Base-by-base conservation (phyloP, 2,113 vertebrate genomes). In the Mus pahari region DNA sequence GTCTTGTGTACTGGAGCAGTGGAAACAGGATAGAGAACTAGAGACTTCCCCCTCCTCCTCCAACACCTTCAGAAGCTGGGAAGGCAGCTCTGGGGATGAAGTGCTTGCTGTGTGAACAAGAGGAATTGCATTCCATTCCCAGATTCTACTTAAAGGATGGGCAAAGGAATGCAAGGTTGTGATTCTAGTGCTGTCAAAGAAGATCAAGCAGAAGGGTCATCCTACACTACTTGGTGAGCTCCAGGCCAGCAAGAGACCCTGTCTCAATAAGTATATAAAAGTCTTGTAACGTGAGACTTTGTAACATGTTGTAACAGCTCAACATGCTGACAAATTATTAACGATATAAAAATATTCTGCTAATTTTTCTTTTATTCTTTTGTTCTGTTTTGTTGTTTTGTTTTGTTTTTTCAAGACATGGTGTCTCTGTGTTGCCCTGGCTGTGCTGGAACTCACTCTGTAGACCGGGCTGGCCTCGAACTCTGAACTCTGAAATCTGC, bases 261-360 rank as follows among this genome's bases (percentile, higher is more conserved):
- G 33, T 55, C 36, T 55, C 50, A 53, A 39, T n/a, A 48, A 68
- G 13, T 70, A 26, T 68, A 14, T 14, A 53, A 31, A 71, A 73
- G 31, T 24, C 48, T 87, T 95, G 10, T 89, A 94, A 83, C 50
- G 36, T n/a, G 91, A 84, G 66, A 91, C 48, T 48, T 48, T 48
- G 48, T 48, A 48, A 48, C 48, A 48, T 48, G 48, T 48, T 48
- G 48, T 48, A 48, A 48, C 48, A 48, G 89, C 33, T 92, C 36
- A 92, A 55, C 62, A 84, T 77, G 48, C 55, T 92, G 48, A 39
- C 13, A 92, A 19, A 97, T 88, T 92, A 71, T 86, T 45, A 86
- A 39, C 14, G 73, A 86, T 20, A 86, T 94, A 84, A 66, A 79
- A 89, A 70, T 68, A 68, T 68, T 91, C 45, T 93, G 26, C 48